These are phyloP conservation scores for Frankliniella fusca DNA, from an alignment of 2,888 invertebrate species.

Conservation along the genomic window DNA sequence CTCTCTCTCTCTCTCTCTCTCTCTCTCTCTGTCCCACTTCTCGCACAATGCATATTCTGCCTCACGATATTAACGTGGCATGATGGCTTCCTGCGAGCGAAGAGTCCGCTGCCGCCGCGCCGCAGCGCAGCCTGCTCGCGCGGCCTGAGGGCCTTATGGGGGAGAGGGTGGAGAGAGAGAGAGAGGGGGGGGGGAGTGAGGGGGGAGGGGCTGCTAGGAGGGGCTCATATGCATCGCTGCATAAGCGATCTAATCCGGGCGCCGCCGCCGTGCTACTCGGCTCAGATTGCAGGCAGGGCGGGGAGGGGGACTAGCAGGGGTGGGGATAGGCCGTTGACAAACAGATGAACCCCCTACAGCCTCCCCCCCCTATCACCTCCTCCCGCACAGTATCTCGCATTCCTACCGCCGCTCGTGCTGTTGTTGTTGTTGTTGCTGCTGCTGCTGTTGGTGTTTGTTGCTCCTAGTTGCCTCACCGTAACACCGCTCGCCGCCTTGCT, in stretches of 20 bases:
- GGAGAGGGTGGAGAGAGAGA: background rate
- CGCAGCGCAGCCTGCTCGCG: background rate
- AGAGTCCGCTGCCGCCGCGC: background rate
- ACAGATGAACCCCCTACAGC: background rate
- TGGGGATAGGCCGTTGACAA: background rate
- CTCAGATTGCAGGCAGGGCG: background rate
- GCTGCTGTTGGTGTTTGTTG: too few species aligned
- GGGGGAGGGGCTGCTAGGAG: background rate
- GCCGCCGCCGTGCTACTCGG: background rate
- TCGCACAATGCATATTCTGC: background rate
- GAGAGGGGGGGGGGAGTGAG: background rate
- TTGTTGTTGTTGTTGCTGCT: too few species aligned
- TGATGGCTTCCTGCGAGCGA: background rate
- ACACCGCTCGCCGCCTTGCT: too few species aligned
- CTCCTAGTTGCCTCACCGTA: too few species aligned
- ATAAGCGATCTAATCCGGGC: conserved; percentile 16
- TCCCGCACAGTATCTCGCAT: too few species aligned
- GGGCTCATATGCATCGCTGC: conserved; percentile 14
- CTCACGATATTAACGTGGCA: background rate
- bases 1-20: too few species aligned
- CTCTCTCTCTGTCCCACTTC: background rate
- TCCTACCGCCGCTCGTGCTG: too few species aligned
- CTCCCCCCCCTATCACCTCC: background rate
- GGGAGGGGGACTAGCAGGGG: background rate
- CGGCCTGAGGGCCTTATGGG: too few species aligned